Conservation (phyloP, 2,113 vertebrate species). For the Xenotilapia flavipinnis region DNA sequence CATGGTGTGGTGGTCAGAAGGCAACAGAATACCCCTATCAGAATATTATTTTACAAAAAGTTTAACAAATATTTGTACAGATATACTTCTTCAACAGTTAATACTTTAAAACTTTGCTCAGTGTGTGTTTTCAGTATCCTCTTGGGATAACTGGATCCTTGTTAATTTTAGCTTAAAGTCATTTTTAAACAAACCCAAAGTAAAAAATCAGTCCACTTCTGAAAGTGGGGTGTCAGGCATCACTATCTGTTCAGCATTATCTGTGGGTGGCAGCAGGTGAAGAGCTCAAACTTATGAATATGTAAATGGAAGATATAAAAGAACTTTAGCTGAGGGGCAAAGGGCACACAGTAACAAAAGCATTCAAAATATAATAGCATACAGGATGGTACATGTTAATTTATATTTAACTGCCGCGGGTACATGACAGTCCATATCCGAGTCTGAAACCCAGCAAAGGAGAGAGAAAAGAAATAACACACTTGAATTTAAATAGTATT, state of each 20-base stretch:
- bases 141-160: neutral
- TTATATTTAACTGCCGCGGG: neutral
- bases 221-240: constrained; percentile 21
- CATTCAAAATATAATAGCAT: neutral
- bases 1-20: neutral
- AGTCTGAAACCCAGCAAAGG: neutral
- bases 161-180: neutral
- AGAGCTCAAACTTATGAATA: constrained; percentile 39
- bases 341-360: neutral
- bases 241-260: constrained; percentile 29
- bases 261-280: constrained; percentile 42
- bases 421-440: neutral
- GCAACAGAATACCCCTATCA: neutral
- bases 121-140: neutral
- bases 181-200: neutral
- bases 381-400: neutral
- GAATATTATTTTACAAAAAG: neutral
- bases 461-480: neutral
- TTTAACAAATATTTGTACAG: neutral
- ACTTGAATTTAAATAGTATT: neutral
- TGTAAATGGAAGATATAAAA: constrained; percentile 21
- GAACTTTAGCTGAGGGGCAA: constrained; percentile 10
- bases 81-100: neutral
- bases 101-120: neutral
- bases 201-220: constrained; percentile 2